Conservation (phyloP, 2,797 vertebrate genomes). For the Thalassophryne amazonica region DNA sequence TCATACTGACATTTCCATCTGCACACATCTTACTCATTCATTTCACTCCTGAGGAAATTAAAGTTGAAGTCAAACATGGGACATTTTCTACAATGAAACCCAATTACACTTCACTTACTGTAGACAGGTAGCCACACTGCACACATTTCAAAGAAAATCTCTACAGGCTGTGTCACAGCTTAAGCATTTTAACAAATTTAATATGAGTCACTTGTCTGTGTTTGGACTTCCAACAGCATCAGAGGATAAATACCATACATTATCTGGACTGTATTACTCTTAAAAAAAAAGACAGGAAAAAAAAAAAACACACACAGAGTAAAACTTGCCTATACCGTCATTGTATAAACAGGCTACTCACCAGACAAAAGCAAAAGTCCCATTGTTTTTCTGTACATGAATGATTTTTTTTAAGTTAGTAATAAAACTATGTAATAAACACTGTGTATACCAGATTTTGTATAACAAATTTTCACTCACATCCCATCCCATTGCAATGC, state of each 20-base stretch:
- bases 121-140: slow-evolving; percentile 26
- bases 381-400: too few relatives aligned
- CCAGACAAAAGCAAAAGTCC: too few relatives aligned
- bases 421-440: too few relatives aligned
- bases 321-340: too few relatives aligned
- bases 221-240: slow-evolving; percentile 41
- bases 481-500: too few relatives aligned
- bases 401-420: too few relatives aligned
- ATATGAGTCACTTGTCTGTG: slow-evolving; percentile 42
- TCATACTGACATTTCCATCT: slow-evolving; percentile 30
- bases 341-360: too few relatives aligned
- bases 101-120: slow-evolving; percentile 44
- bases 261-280: too few relatives aligned
- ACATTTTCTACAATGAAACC: slow-evolving; percentile 36
- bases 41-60: slow-evolving; percentile 31
- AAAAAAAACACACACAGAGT: too few relatives aligned
- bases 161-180: slow-evolving; percentile 38
- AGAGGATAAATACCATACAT: slow-evolving; percentile 30
- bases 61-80: slow-evolving; percentile 35
- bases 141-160: slow-evolving; percentile 44
- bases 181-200: slow-evolving; percentile 32
- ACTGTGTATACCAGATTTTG: too few relatives aligned
- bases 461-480: too few relatives aligned
- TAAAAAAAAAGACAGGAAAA: too few relatives aligned
- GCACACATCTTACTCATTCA: slow-evolving; percentile 36